Conservation (phyloP, 2,113 vertebrate species). For the Shinisaurus crocodilurus region DNA sequence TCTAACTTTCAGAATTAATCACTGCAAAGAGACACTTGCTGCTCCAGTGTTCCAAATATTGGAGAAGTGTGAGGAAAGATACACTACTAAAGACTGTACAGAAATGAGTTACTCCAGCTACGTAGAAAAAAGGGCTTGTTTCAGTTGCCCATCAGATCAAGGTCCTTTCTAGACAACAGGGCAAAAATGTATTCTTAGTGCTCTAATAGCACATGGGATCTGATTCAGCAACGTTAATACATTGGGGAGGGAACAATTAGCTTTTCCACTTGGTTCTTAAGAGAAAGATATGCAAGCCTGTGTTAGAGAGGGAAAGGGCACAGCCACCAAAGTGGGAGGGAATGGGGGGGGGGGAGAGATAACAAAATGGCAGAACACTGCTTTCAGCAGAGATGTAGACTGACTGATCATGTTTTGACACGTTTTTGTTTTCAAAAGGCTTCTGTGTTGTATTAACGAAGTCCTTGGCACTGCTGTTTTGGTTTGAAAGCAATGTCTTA, state of each 20-base stretch:
- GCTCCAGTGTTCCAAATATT: not conserved
- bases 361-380: not conserved
- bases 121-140: not conserved
- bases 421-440: not conserved
- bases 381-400: not conserved
- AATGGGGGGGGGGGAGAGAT: too few species aligned
- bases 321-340: not conserved
- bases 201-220: not conserved
- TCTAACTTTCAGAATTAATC: not conserved
- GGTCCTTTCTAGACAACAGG: not conserved
- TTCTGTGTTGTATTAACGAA: not conserved
- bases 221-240: not conserved
- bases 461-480: too few species aligned
- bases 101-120: not conserved
- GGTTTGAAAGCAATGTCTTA: too few species aligned
- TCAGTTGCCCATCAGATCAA: not conserved
- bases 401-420: not conserved
- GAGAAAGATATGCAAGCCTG: not conserved
- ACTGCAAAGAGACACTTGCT: not conserved
- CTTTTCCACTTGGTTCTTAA: not conserved
- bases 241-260: too few species aligned
- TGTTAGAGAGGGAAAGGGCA: not conserved
- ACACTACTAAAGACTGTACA: not conserved
- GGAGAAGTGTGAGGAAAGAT: too few species aligned
- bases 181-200: not conserved